Evolutionary conservation across 2,888 invertebrate species (phyloP).

Genomic region (Cepaea hortensis): DNA sequence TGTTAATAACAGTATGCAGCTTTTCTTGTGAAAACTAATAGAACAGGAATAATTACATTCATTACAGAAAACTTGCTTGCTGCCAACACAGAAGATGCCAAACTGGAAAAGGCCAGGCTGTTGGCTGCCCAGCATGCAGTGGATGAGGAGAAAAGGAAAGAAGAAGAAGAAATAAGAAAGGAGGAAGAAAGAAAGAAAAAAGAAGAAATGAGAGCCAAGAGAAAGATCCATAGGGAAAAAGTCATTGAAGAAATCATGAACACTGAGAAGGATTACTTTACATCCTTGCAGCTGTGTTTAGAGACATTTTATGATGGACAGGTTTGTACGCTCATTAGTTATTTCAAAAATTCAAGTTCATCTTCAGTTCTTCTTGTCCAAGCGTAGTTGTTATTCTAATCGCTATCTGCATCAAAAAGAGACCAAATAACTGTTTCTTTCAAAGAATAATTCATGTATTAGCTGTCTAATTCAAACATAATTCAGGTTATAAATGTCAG

Average conservation of each 20-base stretch:
- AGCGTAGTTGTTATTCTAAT: too few species aligned
- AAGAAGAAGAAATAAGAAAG: constrained; percentile 60
- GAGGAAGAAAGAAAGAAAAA: constrained; percentile 60
- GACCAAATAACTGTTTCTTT: too few species aligned
- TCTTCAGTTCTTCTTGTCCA: too few species aligned
- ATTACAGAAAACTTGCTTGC: constrained; percentile 61
- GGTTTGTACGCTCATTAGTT: constrained; percentile 16
- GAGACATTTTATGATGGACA: constrained; percentile 76
- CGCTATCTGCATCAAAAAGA: too few species aligned
- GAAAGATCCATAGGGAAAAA: constrained; percentile 78
- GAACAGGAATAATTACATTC: too few species aligned
- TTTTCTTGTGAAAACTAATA: too few species aligned
- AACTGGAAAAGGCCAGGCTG: constrained; percentile 52
- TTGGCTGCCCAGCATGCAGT: constrained; percentile 51
- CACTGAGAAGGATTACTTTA: constrained; percentile 80
- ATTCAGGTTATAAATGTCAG: too few species aligned
- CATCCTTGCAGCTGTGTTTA: constrained; percentile 79
- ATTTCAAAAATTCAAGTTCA: too few species aligned
- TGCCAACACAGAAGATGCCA: constrained; percentile 58
- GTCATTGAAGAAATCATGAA: constrained; percentile 80
- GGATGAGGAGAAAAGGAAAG: constrained; percentile 58
- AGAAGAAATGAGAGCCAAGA: constrained; percentile 65
- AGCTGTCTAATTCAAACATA: too few species aligned
- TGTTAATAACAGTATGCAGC: too few species aligned
- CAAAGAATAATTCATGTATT: too few species aligned